A percentile compares a stretch with the other conserved stretches of the same genome.
Evolutionary conservation across 2,113 vertebrate genomes (phyloP).

Genomic region (Tursiops truncatus): DNA sequence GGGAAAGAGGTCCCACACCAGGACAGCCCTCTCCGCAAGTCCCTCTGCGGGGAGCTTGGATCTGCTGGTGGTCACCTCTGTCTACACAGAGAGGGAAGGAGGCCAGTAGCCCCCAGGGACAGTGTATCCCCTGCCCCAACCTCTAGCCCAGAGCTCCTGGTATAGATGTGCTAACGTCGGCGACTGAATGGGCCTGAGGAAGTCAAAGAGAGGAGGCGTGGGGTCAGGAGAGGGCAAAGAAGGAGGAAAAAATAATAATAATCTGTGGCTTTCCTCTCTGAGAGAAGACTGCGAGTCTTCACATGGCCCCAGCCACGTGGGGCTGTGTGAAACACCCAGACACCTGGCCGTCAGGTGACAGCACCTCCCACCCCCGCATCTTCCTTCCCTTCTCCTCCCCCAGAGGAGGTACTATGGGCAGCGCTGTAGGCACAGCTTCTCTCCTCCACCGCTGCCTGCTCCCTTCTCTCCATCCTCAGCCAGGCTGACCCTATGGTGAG

Average conservation of each 20-base stretch:
- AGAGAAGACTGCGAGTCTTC: slow-evolving; percentile 24
- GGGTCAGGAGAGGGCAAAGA: not conserved
- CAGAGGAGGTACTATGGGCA: not conserved
- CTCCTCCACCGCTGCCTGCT: not conserved
- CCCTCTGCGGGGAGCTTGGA: not conserved
- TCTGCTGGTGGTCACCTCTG: not conserved
- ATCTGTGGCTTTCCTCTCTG: not conserved
- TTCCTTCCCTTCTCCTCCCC: not conserved
- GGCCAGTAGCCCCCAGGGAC: not conserved
- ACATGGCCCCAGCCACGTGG: slow-evolving; percentile 46
- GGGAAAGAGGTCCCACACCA: not conserved
- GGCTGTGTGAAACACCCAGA: not conserved
- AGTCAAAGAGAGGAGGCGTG: not conserved
- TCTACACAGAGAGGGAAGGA: not conserved
- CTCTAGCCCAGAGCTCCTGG: not conserved
- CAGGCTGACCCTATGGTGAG: not conserved
- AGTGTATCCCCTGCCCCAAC: not conserved
- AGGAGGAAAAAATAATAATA: too few species aligned
- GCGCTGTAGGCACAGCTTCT: not conserved
- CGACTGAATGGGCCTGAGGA: not conserved
- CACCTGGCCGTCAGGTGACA: slow-evolving; percentile 53
- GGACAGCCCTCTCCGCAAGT: not conserved
- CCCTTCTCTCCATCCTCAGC: not conserved
- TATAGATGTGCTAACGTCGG: not conserved
- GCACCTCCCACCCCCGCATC: not conserved